Conservation (phyloP, 2,888 invertebrate genomes). For the Heliconius ismenius region DNA sequence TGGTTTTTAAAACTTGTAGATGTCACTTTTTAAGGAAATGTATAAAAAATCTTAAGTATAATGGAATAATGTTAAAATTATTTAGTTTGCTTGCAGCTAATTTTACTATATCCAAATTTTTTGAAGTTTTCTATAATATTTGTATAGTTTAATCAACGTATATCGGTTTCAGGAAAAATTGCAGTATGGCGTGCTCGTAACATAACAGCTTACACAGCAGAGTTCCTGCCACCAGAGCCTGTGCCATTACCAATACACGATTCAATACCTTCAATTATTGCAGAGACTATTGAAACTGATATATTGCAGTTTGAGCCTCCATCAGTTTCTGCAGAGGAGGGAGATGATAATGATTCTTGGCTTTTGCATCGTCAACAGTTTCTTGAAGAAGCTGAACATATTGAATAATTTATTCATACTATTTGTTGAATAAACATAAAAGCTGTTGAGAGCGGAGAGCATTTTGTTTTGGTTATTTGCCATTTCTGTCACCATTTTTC, state of each 20-base stretch:
- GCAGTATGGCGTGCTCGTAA: constrained; percentile 87
- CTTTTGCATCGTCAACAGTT: constrained; percentile 71
- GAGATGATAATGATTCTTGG: constrained; percentile 73
- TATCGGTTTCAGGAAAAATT: constrained; percentile 63
- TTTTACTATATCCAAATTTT: too few relatives aligned
- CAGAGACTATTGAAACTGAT: constrained; percentile 65
- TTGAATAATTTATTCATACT: constrained; percentile 43
- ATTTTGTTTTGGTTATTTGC: neutral
- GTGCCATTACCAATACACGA: constrained; percentile 85
- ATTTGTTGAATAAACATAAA: neutral
- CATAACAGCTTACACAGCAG: constrained; percentile 85
- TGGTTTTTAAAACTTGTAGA: too few relatives aligned
- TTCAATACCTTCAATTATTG: constrained; percentile 80
- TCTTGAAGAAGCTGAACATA: constrained; percentile 65
- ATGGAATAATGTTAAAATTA: too few relatives aligned
- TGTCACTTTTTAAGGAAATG: too few relatives aligned
- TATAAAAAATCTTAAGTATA: too few relatives aligned
- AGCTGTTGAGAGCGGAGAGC: neutral
- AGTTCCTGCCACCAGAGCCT: constrained; percentile 86
- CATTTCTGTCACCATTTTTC: neutral
- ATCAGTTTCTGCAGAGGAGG: constrained; percentile 63
- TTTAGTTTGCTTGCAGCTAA: too few relatives aligned
- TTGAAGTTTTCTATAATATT: too few relatives aligned
- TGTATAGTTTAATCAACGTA: neutral
- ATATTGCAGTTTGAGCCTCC: constrained; percentile 70